Base-by-base conservation (phyloP, 2,797 vertebrate species). In the Geotrypetes seraphini region DNA sequence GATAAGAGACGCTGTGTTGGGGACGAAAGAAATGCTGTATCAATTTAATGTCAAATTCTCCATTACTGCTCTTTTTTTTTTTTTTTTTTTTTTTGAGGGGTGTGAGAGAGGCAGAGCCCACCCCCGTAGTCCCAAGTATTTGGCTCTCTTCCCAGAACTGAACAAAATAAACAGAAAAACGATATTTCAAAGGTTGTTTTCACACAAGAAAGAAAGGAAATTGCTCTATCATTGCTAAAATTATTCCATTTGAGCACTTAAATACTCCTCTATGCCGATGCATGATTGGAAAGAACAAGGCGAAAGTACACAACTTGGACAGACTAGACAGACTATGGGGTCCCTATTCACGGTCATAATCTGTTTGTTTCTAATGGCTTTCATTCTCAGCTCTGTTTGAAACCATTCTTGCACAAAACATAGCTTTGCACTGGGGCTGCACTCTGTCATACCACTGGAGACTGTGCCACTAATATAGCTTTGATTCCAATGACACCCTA, bases 401-500 rank as follows among this genome's bases (percentile, higher is more conserved):
- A 17, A 15, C 14, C 29, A 32, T 40, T 37, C 24, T 14, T 21
- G 18, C 14, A 16, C 31, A 16, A 31, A n/a, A 31, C 40, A 22
- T 25, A 26, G 25, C 40, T 32, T 32, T 40, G 32, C 19, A 20
- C 25, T n/a, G n/a, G n/a, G n/a, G n/a, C n/a, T 25, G 23, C 28
- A 39, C 36, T 39, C 31, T 39, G 18, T 31, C 22, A 39, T 32
- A 16, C 12, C 23, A 40, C 33, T 34, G 3, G 8, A 36, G 19
- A n/a, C 14, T 39, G 31, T 28, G 31, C 19, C 44, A 36, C 39
- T 78, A 71, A 78, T 63, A 60, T 69, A 60, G 46, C 71, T 75
- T 70, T 66, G 65, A 73, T 77, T 61, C 62, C 66, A 58, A 33
- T 34, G 52, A 71, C 53, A 60, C 63, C 35, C 51, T 52, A 27